A percentile compares a stretch with the other conserved stretches of the same genome.
Conservation (phyloP, 2,797 vertebrate species). For the Acanthiza pusilla region DNA sequence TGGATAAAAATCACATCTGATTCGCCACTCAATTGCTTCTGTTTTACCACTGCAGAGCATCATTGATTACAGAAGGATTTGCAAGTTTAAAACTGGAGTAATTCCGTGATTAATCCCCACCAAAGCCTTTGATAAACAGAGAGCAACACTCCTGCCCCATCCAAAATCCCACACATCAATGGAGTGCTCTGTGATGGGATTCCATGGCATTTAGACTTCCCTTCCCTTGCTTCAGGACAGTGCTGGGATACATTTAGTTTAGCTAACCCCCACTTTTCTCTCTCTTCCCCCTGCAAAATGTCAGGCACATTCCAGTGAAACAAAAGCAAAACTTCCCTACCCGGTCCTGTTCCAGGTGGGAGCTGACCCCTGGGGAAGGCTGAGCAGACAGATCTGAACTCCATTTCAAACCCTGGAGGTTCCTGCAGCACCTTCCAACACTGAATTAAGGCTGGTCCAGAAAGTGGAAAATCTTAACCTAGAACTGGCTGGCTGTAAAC, state of each 20-base stretch:
- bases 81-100: conserved; percentile 18
- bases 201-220: not conserved
- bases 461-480: not conserved
- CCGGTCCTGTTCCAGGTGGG: not conserved
- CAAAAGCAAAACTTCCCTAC: not conserved
- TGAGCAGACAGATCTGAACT: not conserved
- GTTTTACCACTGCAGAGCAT: not conserved
- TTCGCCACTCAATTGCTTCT: conserved; percentile 6
- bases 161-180: not conserved
- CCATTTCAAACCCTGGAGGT: not conserved
- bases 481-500: not conserved
- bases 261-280: not conserved
- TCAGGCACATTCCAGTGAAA: not conserved
- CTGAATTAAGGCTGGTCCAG: not conserved
- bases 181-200: not conserved
- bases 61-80: conserved; percentile 20
- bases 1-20: conserved; percentile 39
- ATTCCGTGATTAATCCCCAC: conserved; percentile 21
- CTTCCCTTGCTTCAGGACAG: not conserved
- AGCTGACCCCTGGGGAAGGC: not conserved
- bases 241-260: not conserved
- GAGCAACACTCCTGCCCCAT: not conserved
- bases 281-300: not conserved
- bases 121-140: not conserved
- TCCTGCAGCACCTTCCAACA: not conserved